Base-by-base conservation (phyloP, 2,113 vertebrate genomes). In the Lagopus muta region DNA sequence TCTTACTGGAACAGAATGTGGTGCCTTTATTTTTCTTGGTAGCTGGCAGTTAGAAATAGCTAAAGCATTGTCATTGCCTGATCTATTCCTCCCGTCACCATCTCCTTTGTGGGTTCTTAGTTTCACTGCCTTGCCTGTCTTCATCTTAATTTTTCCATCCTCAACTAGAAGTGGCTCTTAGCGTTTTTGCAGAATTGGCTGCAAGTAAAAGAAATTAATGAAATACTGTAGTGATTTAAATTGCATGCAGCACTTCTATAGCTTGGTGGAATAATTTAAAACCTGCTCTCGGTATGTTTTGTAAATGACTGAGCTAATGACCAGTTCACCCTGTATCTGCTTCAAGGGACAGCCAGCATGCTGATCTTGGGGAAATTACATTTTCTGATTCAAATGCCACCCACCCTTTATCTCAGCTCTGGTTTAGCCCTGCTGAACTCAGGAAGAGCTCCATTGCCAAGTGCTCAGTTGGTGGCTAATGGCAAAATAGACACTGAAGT, bases 81-180 rank as follows among this genome's bases (percentile, higher is more conserved):
- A 28, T 70, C 71, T 60, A 0, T 54, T 91, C 50, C 64, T n/a
- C 43, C 81, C 10, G 5, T 57, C 80, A 40, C 24, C 61, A 65
- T 47, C 25, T 94, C 40, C 28, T 12, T 0, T n/a, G 22, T 9
- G 73, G 69, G 47, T 72, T 90, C 65, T 80, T 75, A 14, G 3
- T 81, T 86, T 80, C 61, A 8, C 86, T 95, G 76, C 82, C 73
- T 88, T 30, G 27, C 79, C 85, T 32, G 25, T 65, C 87, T 82
- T 81, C 57, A 3, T 92, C 84, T 80, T 67, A 28, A 12, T 90
- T 86, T 86, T 83, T 61, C 65, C 77, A 32, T 40, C 76, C 54
- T 80, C 65, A 67, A 61, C 61, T 90, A 18, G 12, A 93, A 74
- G 43, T 36, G 57, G 43, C 47, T 80, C 38, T 88, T n/a, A 57